Conservation (phyloP, 2,113 vertebrate genomes). For the Fukomys damarensis region DNA sequence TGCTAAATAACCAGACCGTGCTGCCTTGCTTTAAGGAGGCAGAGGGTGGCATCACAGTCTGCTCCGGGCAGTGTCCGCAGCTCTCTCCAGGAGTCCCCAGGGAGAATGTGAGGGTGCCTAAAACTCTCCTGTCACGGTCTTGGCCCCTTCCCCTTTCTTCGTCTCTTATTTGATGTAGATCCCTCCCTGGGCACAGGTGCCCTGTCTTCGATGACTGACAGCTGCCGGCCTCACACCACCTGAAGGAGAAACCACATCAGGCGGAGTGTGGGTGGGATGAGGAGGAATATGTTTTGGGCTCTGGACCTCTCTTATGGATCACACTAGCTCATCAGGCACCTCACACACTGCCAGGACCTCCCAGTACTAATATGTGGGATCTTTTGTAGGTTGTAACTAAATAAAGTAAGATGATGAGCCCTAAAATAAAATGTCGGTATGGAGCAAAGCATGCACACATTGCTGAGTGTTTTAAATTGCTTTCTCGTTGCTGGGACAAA, state of each 20-base stretch:
- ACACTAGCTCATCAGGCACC: neutral
- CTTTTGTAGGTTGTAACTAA: neutral
- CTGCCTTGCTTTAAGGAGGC: neutral
- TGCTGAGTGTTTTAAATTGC: neutral
- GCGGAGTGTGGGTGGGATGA: neutral
- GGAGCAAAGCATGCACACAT: too few relatives aligned
- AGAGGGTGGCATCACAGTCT: neutral
- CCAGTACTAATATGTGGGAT: neutral
- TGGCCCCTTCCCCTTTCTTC: neutral
- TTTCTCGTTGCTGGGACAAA: neutral
- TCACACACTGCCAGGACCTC: too few relatives aligned
- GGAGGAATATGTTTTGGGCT: neutral
- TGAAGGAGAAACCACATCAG: neutral
- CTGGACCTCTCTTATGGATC: neutral
- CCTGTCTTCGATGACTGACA: neutral
- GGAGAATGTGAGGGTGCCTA: neutral
- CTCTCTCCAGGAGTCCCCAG: neutral
- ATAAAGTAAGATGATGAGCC: too few relatives aligned
- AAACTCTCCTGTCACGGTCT: neutral
- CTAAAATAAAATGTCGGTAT: neutral
- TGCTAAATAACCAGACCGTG: too few relatives aligned
- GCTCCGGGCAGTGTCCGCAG: neutral
- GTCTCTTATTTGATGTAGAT: neutral
- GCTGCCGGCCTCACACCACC: neutral
- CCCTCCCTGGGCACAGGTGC: neutral